Percentiles rank a stretch among this genome's conserved stretches.
These are phyloP conservation scores for Etheostoma cragini DNA, from an alignment of 2,113 vertebrate genomes.

Conservation along the genomic window DNA sequence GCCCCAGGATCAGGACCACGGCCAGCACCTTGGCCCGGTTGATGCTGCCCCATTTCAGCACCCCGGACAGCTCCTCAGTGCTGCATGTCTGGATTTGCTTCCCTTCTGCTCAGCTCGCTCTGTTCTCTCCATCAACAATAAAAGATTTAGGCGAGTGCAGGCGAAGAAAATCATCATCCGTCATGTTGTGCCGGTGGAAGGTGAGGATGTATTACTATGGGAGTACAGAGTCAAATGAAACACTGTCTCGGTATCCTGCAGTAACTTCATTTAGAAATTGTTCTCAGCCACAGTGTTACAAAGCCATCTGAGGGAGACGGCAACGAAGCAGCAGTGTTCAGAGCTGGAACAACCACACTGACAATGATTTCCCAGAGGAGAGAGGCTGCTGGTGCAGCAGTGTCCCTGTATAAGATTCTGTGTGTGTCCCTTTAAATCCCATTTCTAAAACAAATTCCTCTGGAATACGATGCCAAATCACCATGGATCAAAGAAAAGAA, in stretches of 20 bases:
- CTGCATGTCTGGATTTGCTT: neutral
- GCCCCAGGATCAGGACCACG: slow-evolving; percentile 18
- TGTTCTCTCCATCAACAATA: slow-evolving; percentile 19
- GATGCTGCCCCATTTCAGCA: slow-evolving; percentile 28
- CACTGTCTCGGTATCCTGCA: slow-evolving; percentile 35
- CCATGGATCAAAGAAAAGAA: neutral
- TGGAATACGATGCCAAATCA: slow-evolving; percentile 13
- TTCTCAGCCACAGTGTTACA: slow-evolving; percentile 30
- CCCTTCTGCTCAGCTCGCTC: slow-evolving; percentile 9
- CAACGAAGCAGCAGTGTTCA: slow-evolving; percentile 43
- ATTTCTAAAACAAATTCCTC: slow-evolving; percentile 19
- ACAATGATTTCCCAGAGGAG: slow-evolving; percentile 65
- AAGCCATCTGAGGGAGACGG: slow-evolving; percentile 17
- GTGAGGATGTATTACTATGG: slow-evolving; percentile 30
- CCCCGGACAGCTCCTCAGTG: slow-evolving; percentile 33
- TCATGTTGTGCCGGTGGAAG: slow-evolving; percentile 32
- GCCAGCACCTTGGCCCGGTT: neutral
- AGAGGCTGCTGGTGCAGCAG: slow-evolving; percentile 15
- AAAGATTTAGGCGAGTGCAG: slow-evolving; percentile 34
- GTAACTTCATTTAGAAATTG: slow-evolving; percentile 41
- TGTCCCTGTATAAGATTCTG: slow-evolving; percentile 9
- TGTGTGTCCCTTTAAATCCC: slow-evolving; percentile 19
- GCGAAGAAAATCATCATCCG: slow-evolving; percentile 21
- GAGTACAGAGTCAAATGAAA: slow-evolving; percentile 45
- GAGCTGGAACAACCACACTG: slow-evolving; percentile 41